Evolutionary conservation across 2,888 invertebrate genomes (phyloP).

Genomic region (Aphidoletes aphidimyza): DNA sequence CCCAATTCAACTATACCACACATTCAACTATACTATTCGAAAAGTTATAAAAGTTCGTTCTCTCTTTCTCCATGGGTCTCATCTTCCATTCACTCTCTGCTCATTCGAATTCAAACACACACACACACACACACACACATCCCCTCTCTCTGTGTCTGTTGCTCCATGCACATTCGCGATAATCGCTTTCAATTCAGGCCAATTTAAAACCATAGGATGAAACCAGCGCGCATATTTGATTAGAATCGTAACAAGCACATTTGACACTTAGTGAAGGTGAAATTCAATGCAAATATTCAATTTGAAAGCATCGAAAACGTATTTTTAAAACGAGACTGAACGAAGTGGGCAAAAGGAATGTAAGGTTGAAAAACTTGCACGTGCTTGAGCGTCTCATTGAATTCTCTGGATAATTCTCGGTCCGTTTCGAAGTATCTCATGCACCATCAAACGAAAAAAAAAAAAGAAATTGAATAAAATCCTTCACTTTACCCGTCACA

Average conservation of each 20-base stretch:
- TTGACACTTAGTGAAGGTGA: conserved; percentile 43
- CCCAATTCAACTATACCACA: not conserved
- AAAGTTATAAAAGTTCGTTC: conserved; percentile 5
- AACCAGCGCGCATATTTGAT: not conserved
- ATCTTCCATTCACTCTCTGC: no score
- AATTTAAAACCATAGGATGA: not conserved
- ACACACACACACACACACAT: not conserved
- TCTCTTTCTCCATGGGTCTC: no score
- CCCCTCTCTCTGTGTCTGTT: not conserved
- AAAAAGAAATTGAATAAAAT: conserved; percentile 51
- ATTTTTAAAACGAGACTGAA: not conserved
- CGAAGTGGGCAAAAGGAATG: not conserved
- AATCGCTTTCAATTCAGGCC: conserved; percentile 29
- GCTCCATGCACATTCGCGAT: not conserved
- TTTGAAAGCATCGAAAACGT: conserved; percentile 11
- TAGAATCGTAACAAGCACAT: conserved; percentile 42
- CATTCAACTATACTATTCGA: not conserved
- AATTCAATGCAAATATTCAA: conserved; percentile 47
- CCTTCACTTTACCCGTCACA: not conserved
- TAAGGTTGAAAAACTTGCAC: not conserved
- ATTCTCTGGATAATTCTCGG: conserved; percentile 35
- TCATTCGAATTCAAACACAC: no score
- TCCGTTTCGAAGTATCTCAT: conserved; percentile 40
- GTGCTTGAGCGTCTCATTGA: not conserved
- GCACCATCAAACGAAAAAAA: no score